These are phyloP conservation scores for Ellobius talpinus DNA, from an alignment of 2,113 vertebrate genomes.

Conservation along the genomic window DNA sequence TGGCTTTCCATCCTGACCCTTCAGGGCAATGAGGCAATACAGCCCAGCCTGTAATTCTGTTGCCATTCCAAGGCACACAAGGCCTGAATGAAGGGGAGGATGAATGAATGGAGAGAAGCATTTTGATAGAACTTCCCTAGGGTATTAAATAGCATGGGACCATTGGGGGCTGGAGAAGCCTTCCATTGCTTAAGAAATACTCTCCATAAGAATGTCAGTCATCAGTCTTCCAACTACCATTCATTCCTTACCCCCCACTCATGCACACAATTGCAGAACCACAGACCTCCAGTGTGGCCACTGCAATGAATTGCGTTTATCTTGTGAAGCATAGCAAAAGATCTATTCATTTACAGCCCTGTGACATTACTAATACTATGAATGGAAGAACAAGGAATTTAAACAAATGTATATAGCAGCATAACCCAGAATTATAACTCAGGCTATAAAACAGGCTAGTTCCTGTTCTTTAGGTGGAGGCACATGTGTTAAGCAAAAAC, in stretches of 20 bases:
- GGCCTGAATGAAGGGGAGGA: constrained; percentile 82
- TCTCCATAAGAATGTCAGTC: constrained; percentile 40
- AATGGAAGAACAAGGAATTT: constrained; percentile 24
- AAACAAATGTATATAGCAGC: background rate
- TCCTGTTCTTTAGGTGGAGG: background rate
- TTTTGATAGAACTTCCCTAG: constrained; percentile 77
- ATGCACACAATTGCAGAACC: constrained; percentile 40
- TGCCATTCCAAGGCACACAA: constrained; percentile 45
- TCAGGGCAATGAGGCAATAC: background rate
- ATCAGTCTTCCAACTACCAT: constrained; percentile 40
- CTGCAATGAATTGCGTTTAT: constrained; percentile 66
- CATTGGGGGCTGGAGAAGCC: constrained; percentile 24
- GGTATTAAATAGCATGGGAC: constrained; percentile 60
- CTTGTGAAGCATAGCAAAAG: background rate
- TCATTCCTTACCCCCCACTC: constrained; percentile 50
- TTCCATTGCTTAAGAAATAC: constrained; percentile 61
- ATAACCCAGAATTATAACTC: constrained; percentile 23
- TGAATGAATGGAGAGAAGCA: constrained; percentile 82
- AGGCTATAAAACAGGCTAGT: background rate
- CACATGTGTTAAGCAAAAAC: background rate
- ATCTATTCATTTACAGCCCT: constrained; percentile 9
- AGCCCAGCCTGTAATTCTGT: constrained; percentile 46
- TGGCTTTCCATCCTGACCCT: constrained; percentile 19
- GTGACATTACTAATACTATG: constrained; percentile 51
- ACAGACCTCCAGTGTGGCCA: constrained; percentile 52